Evolutionary conservation across 1,140 invertebrate genomes (phyloP), one percentile per base, ranked within the genome.

Genomic region (Atta colombica): DNA sequence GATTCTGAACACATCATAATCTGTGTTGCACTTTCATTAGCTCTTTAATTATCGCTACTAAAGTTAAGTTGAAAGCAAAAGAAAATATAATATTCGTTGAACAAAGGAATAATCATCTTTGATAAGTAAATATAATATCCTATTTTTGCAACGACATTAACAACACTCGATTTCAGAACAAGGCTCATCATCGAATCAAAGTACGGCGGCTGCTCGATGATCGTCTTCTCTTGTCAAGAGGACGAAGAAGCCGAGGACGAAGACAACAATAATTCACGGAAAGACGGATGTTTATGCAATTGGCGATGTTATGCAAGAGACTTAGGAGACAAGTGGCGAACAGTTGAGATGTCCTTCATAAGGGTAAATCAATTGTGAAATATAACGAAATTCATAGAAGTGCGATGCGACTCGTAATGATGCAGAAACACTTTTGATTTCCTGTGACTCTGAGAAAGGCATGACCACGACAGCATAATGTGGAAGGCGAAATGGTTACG

Each of bases 401-500:
- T 51, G 51, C 16, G n/a, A 71, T 61, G 35, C 10, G 5, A 72
- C 21, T 65, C 60, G 60, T 31, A 25, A 74, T 69, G 31, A 66
- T 69, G 35, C 16, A 14, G 69, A 66, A 45, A 35, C 14, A 55
- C 14, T 31, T 77, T 6, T 35, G 78, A 66, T 58, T 51, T 4
- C 5, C 2, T 28, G 14, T 28, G 21, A 14, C n/a, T 18, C 25
- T 12, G 51, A 45, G 14, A 39, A 80, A 53, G 45, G 45, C 28
- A 49, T 60, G 51, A 81, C 31, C 28, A 35, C 45, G 21, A 71
- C 25, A 75, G 58, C 21, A 77, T 68, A 69, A 86, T 71, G 80
- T 86, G 77, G 55, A 90, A 87, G 18, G 65, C 74, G 3, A 92
- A 90, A 74, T 93, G 87, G 68, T 81, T 89, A 0, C 90, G 90